Conservation (phyloP, 2,797 vertebrate genomes). For the Eupleurogrammus muticus region DNA sequence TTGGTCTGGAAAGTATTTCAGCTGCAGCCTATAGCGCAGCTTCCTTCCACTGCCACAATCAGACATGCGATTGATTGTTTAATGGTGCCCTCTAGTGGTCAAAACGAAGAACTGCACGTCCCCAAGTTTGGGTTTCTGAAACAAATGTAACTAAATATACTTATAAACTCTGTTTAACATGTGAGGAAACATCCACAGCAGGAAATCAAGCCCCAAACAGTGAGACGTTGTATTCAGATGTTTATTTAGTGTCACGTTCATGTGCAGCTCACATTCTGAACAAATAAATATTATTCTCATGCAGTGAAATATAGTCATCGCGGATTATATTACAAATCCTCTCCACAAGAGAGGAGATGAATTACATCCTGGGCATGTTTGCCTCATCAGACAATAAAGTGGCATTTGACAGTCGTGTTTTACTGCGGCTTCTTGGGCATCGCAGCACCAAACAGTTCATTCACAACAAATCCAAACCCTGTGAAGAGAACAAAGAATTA, state of each 20-base stretch:
- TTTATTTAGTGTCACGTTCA: constrained; percentile 78
- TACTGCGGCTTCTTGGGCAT: constrained; percentile 86
- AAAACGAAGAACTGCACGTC: constrained; percentile 2
- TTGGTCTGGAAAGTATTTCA: constrained; percentile 1
- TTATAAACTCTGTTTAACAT: not conserved
- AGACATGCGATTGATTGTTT: not conserved
- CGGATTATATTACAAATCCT: constrained; percentile 47
- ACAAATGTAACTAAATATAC: not conserved
- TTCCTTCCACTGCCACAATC: not conserved
- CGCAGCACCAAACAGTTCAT: constrained; percentile 73
- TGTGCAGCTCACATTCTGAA: constrained; percentile 65
- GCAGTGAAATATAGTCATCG: constrained; percentile 66
- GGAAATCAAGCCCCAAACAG: not conserved
- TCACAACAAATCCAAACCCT: constrained; percentile 83
- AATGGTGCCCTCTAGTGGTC: constrained; percentile 54
- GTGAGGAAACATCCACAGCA: not conserved
- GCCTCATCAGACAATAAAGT: not conserved
- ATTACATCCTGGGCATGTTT: not conserved
- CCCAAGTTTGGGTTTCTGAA: not conserved
- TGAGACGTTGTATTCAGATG: constrained; percentile 7
- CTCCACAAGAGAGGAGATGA: constrained; percentile 50
- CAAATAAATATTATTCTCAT: constrained; percentile 82
- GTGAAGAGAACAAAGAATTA: constrained; percentile 54
- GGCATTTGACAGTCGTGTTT: constrained; percentile 25
- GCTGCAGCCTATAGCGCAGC: not conserved